Evolutionary conservation across 2,113 vertebrate species (phyloP).

Genomic region (Neofelis nebulosa): DNA sequence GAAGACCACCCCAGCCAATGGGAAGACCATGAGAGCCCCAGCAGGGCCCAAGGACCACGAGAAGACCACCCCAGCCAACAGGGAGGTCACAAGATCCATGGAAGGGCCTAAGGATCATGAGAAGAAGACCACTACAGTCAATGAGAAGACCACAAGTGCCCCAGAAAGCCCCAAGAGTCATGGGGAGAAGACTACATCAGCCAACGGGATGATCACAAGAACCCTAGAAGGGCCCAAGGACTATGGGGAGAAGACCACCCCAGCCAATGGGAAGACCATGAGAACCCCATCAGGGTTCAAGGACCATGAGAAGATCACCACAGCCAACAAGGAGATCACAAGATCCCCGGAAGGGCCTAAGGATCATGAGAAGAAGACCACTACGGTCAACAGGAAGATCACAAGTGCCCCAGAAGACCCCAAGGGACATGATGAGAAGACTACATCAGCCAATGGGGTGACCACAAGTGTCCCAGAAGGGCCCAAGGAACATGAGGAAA

Average conservation of each 20-base stretch:
- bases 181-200: not conserved
- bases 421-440: too few species aligned
- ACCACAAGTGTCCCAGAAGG: not conserved
- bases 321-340: not conserved
- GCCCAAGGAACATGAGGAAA: rapidly evolving
- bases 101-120: rapidly evolving
- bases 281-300: not conserved
- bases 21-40: too few species aligned
- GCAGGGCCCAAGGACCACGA: not conserved
- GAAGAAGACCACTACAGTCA: rapidly evolving
- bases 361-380: not conserved
- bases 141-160: rapidly evolving
- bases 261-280: not conserved
- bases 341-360: not conserved
- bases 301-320: not conserved
- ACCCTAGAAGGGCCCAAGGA: rapidly evolving
- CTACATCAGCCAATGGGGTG: not conserved
- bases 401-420: not conserved
- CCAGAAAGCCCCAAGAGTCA: not conserved
- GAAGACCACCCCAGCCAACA: rapidly evolving
- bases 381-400: too few species aligned
- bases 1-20: not conserved
- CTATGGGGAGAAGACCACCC: not conserved
- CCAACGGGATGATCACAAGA: not conserved
- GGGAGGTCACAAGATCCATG: not conserved